These are phyloP conservation scores for Stichopus horrens DNA, from an alignment of 53 echinoderm and acorn worm species.

Conservation along the genomic window DNA sequence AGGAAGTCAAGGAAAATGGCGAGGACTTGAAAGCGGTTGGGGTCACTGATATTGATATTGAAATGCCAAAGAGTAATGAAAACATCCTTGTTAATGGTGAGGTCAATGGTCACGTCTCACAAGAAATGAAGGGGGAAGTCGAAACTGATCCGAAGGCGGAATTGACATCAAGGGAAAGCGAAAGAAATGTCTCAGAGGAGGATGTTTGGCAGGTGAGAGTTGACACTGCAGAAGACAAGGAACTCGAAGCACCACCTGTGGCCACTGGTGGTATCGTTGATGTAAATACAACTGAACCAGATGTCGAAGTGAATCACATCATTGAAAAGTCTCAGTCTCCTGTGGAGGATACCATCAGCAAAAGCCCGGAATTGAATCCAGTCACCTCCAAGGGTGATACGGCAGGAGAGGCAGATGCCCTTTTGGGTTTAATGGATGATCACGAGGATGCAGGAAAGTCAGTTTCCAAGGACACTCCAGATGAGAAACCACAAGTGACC, in stretches of 20 bases:
- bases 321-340: background rate
- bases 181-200: background rate
- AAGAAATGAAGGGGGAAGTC: background rate
- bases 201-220: background rate
- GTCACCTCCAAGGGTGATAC: background rate
- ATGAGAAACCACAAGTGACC: background rate
- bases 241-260: no score
- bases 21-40: background rate
- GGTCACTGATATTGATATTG: background rate
- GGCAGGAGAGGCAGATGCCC: background rate
- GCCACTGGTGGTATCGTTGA: background rate
- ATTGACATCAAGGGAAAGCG: background rate
- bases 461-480: background rate
- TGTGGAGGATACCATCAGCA: background rate
- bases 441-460: background rate
- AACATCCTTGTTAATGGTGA: background rate
- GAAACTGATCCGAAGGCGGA: background rate
- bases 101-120: background rate
- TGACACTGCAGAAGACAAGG: background rate
- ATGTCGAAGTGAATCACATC: background rate
- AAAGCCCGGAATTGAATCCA: background rate
- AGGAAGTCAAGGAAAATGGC: background rate
- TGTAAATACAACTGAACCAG: background rate
- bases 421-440: conserved; percentile 12
- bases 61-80: background rate